Base-by-base conservation (phyloP, 2,113 vertebrate species). In the Zingel zingel region DNA sequence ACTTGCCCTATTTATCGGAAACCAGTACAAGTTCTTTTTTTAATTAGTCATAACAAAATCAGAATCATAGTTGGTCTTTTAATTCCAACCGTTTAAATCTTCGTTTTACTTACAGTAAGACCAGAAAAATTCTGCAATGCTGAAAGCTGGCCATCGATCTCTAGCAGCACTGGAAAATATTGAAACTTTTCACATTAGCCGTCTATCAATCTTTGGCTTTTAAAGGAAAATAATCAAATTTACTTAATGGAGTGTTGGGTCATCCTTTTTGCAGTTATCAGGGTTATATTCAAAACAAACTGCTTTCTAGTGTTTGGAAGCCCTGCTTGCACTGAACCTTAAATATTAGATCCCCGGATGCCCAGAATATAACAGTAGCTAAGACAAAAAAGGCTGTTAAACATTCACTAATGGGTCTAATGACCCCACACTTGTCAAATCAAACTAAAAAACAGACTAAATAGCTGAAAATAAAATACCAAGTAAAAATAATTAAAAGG, bases 401-500 rank as follows among this genome's bases (percentile, higher is more conserved):
- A 61, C 48, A 30, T 18, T 64, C 43, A 23, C 27, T 50, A 9
- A 62, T 11, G 21, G 23, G 45, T 13, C 63, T 18, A n/a, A 12
- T 58, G 39, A 69, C n/a, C 6, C 39, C 39, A 39, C n/a, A 77
- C 25, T 81, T 43, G 33, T 63, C 21, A 68, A 69, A 76, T 39
- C 25, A 15, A 66, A 71, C 21, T 21, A 8, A 72, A 74, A 7
- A 66, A 83, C 18, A 39, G 15, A 66, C 23, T 43, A 36, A 79
- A 79, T 7, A 63, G 48, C 15, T 48, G 47, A 67, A 88, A 84
- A 64, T 70, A 79, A 83, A 85, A 74, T 13, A 74, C 82, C 3
- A 50, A 78, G 50, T 47, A 39, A 73, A 73, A 66, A 76, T 11
- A 71, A 82, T 86, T 50, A 83, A 43, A 81, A 80, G 77, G 74